These are phyloP conservation scores for Adelognathus sp. DNA, from an alignment of 2,888 invertebrate species.

Conservation along the genomic window DNA sequence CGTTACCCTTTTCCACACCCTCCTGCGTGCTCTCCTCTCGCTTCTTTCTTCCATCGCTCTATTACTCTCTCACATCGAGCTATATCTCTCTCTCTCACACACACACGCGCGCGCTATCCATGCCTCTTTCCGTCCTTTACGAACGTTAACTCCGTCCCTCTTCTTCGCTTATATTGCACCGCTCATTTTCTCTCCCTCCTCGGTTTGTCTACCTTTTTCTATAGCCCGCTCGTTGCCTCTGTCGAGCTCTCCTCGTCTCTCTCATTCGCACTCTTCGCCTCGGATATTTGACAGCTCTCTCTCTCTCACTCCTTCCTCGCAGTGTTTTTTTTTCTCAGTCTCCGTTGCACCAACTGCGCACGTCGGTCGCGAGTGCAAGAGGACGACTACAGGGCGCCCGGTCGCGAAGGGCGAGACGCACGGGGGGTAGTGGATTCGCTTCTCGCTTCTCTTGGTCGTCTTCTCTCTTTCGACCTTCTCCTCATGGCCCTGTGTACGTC, in stretches of 20 bases:
- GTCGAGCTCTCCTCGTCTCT: slow-evolving; percentile 6
- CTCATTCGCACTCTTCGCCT: slow-evolving; percentile 13
- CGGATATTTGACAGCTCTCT: neutral
- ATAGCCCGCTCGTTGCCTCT: slow-evolving; percentile 4
- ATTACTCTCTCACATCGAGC: slow-evolving; percentile 40
- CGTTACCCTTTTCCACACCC: slow-evolving; percentile 70
- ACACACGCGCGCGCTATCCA: neutral
- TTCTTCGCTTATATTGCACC: slow-evolving; percentile 15
- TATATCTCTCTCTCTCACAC: slow-evolving; percentile 31
- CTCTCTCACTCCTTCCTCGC: slow-evolving; percentile 24
- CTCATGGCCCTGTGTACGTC: slow-evolving; percentile 61
- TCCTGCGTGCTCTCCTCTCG: slow-evolving; percentile 41
- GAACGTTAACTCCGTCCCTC: slow-evolving; percentile 13
- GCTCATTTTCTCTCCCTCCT: slow-evolving; percentile 24
- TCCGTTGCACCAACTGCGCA: slow-evolving; percentile 59
- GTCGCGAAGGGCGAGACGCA: slow-evolving; percentile 49
- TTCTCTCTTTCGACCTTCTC: slow-evolving; percentile 46
- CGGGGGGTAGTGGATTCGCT: slow-evolving; percentile 25
- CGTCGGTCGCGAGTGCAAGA: slow-evolving; percentile 53
- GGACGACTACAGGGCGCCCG: slow-evolving; percentile 54
- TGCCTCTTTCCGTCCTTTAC: slow-evolving; percentile 1
- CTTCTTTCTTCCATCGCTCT: slow-evolving; percentile 34
- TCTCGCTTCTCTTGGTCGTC: slow-evolving; percentile 54
- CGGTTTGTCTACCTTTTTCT: slow-evolving; percentile 39
- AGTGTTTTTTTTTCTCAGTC: slow-evolving; percentile 44